Evolutionary conservation across 2,888 invertebrate genomes (phyloP), one percentile per base, ranked within the genome.

Genomic region (Dermolepida albohirtum): DNA sequence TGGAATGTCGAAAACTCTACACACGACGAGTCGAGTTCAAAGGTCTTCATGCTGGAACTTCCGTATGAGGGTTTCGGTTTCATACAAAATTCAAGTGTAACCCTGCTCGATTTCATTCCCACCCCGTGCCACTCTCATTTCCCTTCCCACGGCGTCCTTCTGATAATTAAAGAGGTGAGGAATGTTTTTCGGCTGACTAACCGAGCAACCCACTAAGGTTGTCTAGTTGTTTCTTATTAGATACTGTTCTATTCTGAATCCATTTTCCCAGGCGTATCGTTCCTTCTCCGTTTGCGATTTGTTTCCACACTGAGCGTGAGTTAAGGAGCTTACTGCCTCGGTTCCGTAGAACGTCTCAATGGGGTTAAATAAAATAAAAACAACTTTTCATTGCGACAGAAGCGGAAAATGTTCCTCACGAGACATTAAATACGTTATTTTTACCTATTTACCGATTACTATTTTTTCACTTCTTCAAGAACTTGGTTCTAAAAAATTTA

Each of bases 361-460:
- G 72, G 74, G 73, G 72, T 74, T 74, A 76, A 76, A 76, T 78
- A 76, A 78, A 78, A 78, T 77, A 78, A 77, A 78, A 77, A 78
- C 71, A 74, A 75, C 75, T 78, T 77, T 77, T 77, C 76, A 76
- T 77, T 78, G 77, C 76, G 75, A 74, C 75, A 76, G 75, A 74
- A 75, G 75, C 74, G 73, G 74, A 74, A 77, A 74, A 76, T 76
- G 73, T 71, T 74, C 69, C 67, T 49, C 41, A 14, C 10, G 62
- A 43, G 67, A 62, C 40, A 29, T 59, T 59, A 67, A 67, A 67
- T 66, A 66, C 59, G 66, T 40, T 55, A 55, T 41, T 16, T 40
- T 55, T 55, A 55, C 41, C 41, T 16, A 55, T 14, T 55, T 12
- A 51, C 51, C 51, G 51, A 51, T 51, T 51, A 47, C 47, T 17